A percentile compares a stretch with the other conserved stretches of the same genome.
These are phyloP conservation scores for Aphodius sticticus DNA, from an alignment of 2,888 invertebrate genomes.

Conservation along the genomic window DNA sequence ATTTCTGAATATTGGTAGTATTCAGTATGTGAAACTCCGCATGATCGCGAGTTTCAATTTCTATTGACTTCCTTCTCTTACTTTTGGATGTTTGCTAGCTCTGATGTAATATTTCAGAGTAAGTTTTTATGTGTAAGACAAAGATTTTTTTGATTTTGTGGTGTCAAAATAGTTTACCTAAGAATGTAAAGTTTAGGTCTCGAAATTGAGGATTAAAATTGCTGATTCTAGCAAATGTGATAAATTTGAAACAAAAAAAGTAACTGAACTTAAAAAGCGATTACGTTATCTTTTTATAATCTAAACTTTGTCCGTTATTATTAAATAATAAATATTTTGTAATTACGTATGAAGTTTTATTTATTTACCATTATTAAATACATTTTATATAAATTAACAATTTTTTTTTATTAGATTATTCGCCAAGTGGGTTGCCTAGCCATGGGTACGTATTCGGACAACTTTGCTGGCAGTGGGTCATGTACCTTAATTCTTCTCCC, in stretches of 20 bases:
- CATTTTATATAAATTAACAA: background rate
- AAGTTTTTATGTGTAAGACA: background rate
- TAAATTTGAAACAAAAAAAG: background rate
- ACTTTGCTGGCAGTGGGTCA: conserved; percentile 59
- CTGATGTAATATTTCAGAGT: background rate
- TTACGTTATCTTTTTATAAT: background rate
- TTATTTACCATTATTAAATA: background rate
- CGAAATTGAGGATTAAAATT: background rate
- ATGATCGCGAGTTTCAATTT: background rate
- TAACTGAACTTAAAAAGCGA: background rate
- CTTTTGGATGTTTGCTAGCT: background rate
- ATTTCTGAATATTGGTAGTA: background rate
- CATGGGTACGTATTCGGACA: conserved; percentile 67
- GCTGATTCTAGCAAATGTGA: background rate
- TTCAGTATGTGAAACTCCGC: background rate
- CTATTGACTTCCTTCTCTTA: background rate
- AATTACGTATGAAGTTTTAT: background rate
- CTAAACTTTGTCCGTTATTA: background rate
- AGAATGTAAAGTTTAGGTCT: background rate
- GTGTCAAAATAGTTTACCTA: background rate
- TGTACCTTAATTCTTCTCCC: conserved; percentile 58
- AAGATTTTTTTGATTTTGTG: background rate
- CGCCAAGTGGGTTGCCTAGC: conserved; percentile 65
- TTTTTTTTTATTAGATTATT: conserved; percentile 17
- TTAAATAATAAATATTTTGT: background rate